phyloP scores from a whole-genome alignment of 1,140 invertebrate genomes.

The Maniola jurtina region DNA sequence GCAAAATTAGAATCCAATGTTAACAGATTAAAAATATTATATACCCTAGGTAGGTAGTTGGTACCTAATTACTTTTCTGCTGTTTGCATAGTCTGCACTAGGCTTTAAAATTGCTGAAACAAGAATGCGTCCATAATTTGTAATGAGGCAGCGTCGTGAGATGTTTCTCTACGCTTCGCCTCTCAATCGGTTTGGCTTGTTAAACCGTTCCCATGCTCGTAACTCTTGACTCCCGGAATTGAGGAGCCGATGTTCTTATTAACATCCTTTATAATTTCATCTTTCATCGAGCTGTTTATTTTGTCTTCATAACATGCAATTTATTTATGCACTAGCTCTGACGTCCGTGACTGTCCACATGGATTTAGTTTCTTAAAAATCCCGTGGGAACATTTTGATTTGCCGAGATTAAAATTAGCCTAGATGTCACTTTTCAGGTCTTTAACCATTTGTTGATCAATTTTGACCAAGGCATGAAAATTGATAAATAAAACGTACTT shows the following conservation, averaged over 20 bases:
- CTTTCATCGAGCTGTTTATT: not conserved
- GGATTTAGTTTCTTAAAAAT: too few relatives aligned
- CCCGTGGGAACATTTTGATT: too few relatives aligned
- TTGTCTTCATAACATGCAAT: not conserved
- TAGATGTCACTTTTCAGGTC: too few relatives aligned
- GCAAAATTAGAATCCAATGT: too few relatives aligned
- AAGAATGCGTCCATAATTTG: conserved; percentile 75
- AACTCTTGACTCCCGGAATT: conserved; percentile 43
- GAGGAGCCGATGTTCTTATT: conserved; percentile 25
- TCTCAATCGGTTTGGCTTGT: conserved; percentile 66
- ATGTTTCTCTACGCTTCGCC: conserved; percentile 66
- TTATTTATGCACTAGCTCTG: not conserved
- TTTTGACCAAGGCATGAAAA: too few relatives aligned
- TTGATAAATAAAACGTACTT: too few relatives aligned
- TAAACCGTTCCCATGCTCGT: conserved; percentile 65
- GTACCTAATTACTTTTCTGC: not conserved
- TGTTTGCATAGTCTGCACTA: conserved; percentile 14
- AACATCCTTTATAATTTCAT: conserved; percentile 7
- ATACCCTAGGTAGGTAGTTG: not conserved
- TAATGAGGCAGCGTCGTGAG: conserved; percentile 73
- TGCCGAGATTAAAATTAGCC: too few relatives aligned
- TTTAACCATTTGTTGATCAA: too few relatives aligned
- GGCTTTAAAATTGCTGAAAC: conserved; percentile 26
- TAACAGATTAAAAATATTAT: too few relatives aligned
- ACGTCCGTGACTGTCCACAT: too few relatives aligned